Percentiles rank a stretch among this genome's conserved stretches.
Conservation (phyloP, 2,888 invertebrate genomes). For the Ochropacha duplaris region DNA sequence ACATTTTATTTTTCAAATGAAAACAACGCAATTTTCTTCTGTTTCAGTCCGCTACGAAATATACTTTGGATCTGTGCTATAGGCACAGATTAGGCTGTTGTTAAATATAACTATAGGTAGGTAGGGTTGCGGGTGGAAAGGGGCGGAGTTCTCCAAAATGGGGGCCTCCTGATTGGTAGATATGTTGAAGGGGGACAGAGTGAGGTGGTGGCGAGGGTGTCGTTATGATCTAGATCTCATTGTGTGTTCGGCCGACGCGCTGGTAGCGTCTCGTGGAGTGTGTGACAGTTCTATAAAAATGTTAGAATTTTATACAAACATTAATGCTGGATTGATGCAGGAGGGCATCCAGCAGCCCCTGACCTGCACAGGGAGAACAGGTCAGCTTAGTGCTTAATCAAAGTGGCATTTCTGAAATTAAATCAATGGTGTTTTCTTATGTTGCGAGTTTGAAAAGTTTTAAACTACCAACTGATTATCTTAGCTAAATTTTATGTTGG, state of each 20-base stretch:
- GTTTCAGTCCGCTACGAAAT: conserved; percentile 63
- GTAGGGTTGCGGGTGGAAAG: conserved; percentile 52
- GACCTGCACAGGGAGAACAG: conserved; percentile 86
- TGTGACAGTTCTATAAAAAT: conserved; percentile 70
- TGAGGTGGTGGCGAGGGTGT: conserved; percentile 26
- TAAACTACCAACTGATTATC: too few relatives aligned
- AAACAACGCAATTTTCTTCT: conserved; percentile 66
- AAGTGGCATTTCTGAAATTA: not conserved
- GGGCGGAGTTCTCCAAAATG: conserved; percentile 55
- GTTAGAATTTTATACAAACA: conserved; percentile 88
- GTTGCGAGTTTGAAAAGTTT: not conserved
- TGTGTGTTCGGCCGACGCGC: conserved; percentile 50
- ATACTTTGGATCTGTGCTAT: conserved; percentile 55
- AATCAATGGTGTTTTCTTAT: not conserved
- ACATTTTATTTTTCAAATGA: conserved; percentile 46
- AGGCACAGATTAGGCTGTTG: not conserved
- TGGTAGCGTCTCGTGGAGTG: conserved; percentile 41
- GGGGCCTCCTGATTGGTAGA: conserved; percentile 52
- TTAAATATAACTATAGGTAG: conserved; percentile 60
- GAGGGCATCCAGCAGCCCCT: conserved; percentile 82
- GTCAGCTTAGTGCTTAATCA: conserved; percentile 58
- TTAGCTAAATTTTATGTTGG: too few relatives aligned
- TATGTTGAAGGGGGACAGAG: conserved; percentile 41
- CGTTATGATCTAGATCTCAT: conserved; percentile 43
- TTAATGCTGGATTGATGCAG: conserved; percentile 83